Evolutionary conservation across 2,797 vertebrate species (phyloP).

Genomic region (Todus mexicanus): DNA sequence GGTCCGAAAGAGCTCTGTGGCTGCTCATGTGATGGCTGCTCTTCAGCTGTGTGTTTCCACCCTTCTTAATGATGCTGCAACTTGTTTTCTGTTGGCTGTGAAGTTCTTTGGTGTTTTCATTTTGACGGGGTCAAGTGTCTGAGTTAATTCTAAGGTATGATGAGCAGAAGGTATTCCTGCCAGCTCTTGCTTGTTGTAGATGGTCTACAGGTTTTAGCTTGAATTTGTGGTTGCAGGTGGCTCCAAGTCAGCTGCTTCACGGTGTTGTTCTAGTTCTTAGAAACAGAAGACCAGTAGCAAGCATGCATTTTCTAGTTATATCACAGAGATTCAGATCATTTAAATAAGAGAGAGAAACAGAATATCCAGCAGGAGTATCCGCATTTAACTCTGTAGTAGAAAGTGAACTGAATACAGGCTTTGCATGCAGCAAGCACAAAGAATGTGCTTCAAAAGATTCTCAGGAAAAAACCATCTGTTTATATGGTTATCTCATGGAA

Average conservation of each 20-base stretch:
- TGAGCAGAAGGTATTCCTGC: background rate
- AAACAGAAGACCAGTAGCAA: background rate
- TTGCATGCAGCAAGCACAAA: background rate
- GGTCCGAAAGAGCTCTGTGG: background rate
- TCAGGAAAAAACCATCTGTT: background rate
- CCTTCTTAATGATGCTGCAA: background rate
- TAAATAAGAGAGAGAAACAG: background rate
- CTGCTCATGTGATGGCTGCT: background rate
- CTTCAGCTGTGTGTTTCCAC: background rate
- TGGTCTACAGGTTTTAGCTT: slow-evolving; percentile 25
- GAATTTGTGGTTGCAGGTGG: slow-evolving; percentile 12
- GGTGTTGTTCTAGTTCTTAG: background rate
- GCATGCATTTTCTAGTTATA: background rate
- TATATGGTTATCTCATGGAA: background rate
- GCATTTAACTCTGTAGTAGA: background rate
- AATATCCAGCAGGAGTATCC: background rate
- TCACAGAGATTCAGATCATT: background rate
- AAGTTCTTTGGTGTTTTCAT: background rate
- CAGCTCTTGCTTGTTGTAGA: background rate
- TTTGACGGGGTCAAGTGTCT: background rate
- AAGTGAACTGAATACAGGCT: background rate
- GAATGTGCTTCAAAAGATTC: background rate
- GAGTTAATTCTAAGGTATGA: background rate
- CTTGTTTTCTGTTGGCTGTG: background rate
- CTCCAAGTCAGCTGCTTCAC: background rate